Evolutionary conservation across 2,888 invertebrate species (phyloP).

Genomic region (Nomada hirtipes): DNA sequence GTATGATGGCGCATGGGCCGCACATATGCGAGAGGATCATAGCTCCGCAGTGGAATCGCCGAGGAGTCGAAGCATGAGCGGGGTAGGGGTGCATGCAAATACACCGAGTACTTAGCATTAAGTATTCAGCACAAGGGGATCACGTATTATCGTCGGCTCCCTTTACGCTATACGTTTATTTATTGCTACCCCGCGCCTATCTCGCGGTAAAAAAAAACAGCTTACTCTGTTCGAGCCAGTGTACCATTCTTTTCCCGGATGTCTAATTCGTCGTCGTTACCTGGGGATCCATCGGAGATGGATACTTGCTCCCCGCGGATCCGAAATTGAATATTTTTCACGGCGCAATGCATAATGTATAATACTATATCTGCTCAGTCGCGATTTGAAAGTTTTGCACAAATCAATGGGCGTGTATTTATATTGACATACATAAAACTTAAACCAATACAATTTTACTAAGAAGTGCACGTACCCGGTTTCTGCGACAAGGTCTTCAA

Average conservation of each 20-base stretch:
- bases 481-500: too few species aligned
- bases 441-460: too few species aligned
- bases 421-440: too few species aligned
- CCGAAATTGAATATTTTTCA: background rate
- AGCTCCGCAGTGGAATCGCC: constrained; percentile 36
- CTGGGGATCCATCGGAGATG: background rate
- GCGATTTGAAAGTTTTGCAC: too few species aligned
- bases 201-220: constrained; percentile 57
- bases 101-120: constrained; percentile 83
- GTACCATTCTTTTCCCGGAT: constrained; percentile 19
- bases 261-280: background rate
- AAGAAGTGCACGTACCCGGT: too few species aligned
- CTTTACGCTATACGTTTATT: constrained; percentile 81
- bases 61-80: constrained; percentile 40
- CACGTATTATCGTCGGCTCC: constrained; percentile 83
- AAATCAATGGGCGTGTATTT: too few species aligned
- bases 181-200: constrained; percentile 76
- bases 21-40: constrained; percentile 45
- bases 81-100: constrained; percentile 76
- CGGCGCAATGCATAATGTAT: too few species aligned
- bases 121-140: constrained; percentile 84
- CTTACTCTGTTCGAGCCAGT: constrained; percentile 49
- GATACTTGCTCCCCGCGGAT: background rate
- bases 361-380: too few species aligned
- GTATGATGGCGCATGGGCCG: constrained; percentile 25